Evolutionary conservation across 2,797 vertebrate genomes (phyloP).

Genomic region (Pseudomugil tenellus): DNA sequence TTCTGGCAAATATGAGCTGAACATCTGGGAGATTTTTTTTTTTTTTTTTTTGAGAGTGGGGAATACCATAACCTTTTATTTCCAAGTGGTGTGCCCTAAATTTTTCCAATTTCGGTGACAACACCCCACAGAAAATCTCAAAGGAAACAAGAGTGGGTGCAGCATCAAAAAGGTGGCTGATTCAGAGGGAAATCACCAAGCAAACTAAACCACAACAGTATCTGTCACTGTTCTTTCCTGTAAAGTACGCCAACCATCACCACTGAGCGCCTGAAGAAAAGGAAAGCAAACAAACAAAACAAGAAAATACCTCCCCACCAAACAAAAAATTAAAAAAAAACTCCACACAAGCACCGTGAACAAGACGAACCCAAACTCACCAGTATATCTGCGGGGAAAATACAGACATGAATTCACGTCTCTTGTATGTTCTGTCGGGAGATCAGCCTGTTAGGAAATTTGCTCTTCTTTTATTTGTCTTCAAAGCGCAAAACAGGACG

Average conservation of each 20-base stretch:
- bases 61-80: neutral
- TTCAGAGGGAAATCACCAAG: slow-evolving; percentile 56
- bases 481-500: neutral
- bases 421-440: slow-evolving; percentile 61
- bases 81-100: slow-evolving; percentile 26
- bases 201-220: slow-evolving; percentile 17
- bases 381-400: slow-evolving; percentile 74
- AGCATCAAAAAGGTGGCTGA: slow-evolving; percentile 35
- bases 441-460: slow-evolving; percentile 33
- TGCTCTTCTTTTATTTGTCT: slow-evolving; percentile 8
- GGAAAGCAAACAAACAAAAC: neutral
- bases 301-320: slow-evolving; percentile 4
- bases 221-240: slow-evolving; percentile 7
- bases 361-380: slow-evolving; percentile 65
- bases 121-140: slow-evolving; percentile 51
- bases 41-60: no score
- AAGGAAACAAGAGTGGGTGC: slow-evolving; percentile 69
- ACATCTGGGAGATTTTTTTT: neutral
- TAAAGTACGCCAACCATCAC: neutral
- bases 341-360: neutral
- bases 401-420: slow-evolving; percentile 84
- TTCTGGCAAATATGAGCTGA: neutral
- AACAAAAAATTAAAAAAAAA: neutral
- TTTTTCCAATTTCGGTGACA: slow-evolving; percentile 51
- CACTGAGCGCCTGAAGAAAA: neutral